A percentile compares a stretch with the other conserved stretches of the same genome.
phyloP scores from a whole-genome alignment of 2,797 vertebrate species.

The Otus scops region DNA sequence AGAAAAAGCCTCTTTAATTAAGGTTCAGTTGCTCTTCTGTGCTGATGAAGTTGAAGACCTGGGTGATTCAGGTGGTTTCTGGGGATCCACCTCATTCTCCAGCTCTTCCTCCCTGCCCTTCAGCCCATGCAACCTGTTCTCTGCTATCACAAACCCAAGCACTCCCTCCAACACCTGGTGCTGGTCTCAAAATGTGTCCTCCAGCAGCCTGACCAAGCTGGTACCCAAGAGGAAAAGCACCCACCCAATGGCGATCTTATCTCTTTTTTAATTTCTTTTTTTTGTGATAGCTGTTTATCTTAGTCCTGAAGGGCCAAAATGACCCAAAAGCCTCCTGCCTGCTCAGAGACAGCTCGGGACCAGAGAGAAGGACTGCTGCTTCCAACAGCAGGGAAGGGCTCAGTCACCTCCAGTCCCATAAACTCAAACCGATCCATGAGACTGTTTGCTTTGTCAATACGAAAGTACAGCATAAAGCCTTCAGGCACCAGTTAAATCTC shows the following conservation, averaged over 20 bases:
- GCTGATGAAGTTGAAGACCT: not conserved
- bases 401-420: not conserved
- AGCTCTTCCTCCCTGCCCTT: not conserved
- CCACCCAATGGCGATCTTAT: rapidly evolving
- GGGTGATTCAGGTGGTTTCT: rapidly evolving
- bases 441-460: conserved; percentile 55
- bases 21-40: rapidly evolving
- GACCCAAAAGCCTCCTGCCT: not conserved
- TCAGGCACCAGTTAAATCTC: conserved; percentile 51
- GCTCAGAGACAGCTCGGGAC: rapidly evolving
- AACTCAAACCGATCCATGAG: not conserved
- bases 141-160: not conserved
- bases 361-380: not conserved
- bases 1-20: not conserved
- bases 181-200: rapidly evolving
- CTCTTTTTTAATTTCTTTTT: not conserved
- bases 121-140: not conserved
- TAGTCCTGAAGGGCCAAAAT: not conserved
- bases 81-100: not conserved
- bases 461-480: conserved; percentile 19
- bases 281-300: not conserved
- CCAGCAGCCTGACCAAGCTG: not conserved
- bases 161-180: not conserved
- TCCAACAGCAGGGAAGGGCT: not conserved
- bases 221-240: not conserved